Evolutionary conservation across 2,113 vertebrate genomes (phyloP).

Genomic region (Thamnophis sirtalis): DNA sequence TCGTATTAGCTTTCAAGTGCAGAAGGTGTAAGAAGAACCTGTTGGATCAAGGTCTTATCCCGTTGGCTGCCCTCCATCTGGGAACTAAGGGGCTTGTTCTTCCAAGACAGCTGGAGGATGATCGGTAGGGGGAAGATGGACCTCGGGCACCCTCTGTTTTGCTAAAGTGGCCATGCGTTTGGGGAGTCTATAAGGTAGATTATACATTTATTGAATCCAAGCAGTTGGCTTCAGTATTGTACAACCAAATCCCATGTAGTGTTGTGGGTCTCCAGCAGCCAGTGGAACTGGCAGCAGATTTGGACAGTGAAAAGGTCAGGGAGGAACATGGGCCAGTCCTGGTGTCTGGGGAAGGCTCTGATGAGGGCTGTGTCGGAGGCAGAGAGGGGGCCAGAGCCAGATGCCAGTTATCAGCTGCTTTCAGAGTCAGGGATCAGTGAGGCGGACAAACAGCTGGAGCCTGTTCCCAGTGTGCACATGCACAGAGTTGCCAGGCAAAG

Average conservation of each 20-base stretch:
- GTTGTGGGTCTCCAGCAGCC: too few species aligned
- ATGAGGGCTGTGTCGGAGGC: too few species aligned
- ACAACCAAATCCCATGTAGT: not conserved
- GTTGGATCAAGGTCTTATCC: not conserved
- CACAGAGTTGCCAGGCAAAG: too few species aligned
- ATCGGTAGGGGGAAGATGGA: not conserved
- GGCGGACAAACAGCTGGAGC: too few species aligned
- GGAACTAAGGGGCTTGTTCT: not conserved
- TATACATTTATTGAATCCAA: not conserved
- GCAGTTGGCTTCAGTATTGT: not conserved
- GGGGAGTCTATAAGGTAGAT: not conserved
- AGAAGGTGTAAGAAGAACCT: not conserved
- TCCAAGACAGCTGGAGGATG: not conserved
- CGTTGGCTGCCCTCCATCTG: not conserved
- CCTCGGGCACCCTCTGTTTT: not conserved
- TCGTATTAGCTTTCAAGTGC: not conserved
- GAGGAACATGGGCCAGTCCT: too few species aligned
- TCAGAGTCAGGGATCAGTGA: too few species aligned
- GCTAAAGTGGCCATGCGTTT: not conserved
- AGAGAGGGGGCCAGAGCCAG: too few species aligned
- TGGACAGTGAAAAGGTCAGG: too few species aligned
- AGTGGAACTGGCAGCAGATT: too few species aligned
- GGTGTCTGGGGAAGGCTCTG: too few species aligned
- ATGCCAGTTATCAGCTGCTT: too few species aligned
- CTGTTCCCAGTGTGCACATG: too few species aligned